Evolutionary conservation across 1,140 invertebrate species (phyloP), one percentile per base, ranked within the genome.

Genomic region (Camponotus pennsylvanicus): DNA sequence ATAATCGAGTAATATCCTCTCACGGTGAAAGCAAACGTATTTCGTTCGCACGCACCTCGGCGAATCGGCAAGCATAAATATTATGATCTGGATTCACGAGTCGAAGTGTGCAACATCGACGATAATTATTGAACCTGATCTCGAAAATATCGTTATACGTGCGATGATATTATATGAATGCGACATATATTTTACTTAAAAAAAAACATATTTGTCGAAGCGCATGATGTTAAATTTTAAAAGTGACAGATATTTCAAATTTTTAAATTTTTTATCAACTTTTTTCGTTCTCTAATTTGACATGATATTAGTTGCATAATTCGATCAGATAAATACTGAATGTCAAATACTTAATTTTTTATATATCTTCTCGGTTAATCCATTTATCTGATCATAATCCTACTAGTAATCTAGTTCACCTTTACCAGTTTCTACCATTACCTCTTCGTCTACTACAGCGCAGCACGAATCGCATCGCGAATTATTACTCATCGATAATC

Each of bases 1-100:
- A 90, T 90, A 85, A 90, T 85, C 64, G 88, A 67, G 11, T 85
- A 69, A 89, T 89, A 64, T 21, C 27, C n/a, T 49, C 59, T 49
- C 59, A 18, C 21, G 87, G 21, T 42, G 59, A 18, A 45, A 45
- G 49, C 69, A 55, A 73, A 88, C 42, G 78, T 83, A 88, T 82
- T 90, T 90, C 86, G 76, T 75, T 13, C 13, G 66, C 18, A 61
- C 21, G 75, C 71, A 77, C 66, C 70, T 21, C 4, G 49, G 40
- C 45, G 77, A 63, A 86, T 52, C 32, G 59, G 6, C 15, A 40
- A 66, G 85, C 67, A 76, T 76, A 88, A 88, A 86, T 69, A 80
- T 89, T 88, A 32, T 64, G 76, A 88, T 86, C 42, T 34, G 64
- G 21, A 86, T 79, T 86, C 64, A 82, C 18, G 63, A 9, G 67